Evolutionary conservation across 2,797 vertebrate species (phyloP), one percentile per base, ranked within the genome.

Genomic region (Takifugu rubripes): DNA sequence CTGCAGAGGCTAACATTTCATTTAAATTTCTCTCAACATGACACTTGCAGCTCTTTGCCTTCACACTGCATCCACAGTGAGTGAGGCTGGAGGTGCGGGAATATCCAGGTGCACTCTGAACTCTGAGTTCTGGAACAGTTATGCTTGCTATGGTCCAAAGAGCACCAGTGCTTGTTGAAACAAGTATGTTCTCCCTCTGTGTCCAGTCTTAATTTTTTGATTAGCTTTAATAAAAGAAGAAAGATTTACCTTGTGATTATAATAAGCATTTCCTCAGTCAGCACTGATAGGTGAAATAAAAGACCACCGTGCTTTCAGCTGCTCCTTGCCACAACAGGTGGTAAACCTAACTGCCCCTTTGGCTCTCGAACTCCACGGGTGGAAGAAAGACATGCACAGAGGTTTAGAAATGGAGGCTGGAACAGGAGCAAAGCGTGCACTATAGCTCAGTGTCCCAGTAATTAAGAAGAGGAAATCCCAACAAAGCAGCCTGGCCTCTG

Each of bases 281-380:
- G 17, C n/a, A 68, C 56, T 49, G 61, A 77, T 24, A 52, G 52
- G 56, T 56, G 48, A 71, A 84, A 54, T 16, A 40, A 40, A 40
- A 40, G 36, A 40, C 36, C 36, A 40, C 36, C 36, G n/a, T 16
- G 53, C 78, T 86, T 88, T 81, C 62, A 64, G 72, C 65, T 66
- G 69, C 74, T 84, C 87, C 86, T 89, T 85, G 77, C 72, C 79
- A 61, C 84, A 86, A 85, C 87, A 91, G 89, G 87, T 91, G 91
- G 84, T 70, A 78, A 69, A 74, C 74, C 81, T 72, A 71, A 69
- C 72, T 53, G 62, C 55, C 79, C 75, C 73, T 60, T 56, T 53
- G 55, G 75, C 77, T 64, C 57, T 57, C 5, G 9, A 49, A 9
- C 54, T 51, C 72, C 61, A 64, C 47, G 59, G 33, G 42, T 7